These are phyloP conservation scores for Petrocephalus zakoni DNA, from an alignment of 2,113 vertebrate species.

Conservation along the genomic window DNA sequence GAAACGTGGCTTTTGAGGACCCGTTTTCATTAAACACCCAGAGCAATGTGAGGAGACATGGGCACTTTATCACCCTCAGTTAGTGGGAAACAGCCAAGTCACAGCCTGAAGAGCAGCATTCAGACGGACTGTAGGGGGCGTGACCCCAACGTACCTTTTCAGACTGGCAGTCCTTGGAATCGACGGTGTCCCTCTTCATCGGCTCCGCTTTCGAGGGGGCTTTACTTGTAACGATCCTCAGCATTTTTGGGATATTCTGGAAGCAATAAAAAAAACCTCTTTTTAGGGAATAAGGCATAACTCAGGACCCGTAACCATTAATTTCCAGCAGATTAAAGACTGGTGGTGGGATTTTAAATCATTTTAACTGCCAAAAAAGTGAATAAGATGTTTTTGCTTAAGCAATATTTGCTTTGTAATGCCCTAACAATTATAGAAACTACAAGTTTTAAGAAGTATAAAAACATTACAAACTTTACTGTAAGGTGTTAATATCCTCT, in stretches of 20 bases:
- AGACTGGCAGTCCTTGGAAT: conserved; percentile 57
- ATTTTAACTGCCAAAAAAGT: neutral
- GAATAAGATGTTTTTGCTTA: neutral
- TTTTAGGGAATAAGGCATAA: neutral
- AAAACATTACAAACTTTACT: neutral
- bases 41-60: neutral
- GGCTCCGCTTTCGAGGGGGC: conserved; percentile 45
- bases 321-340: neutral
- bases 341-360: neutral
- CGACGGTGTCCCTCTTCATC: conserved; percentile 54
- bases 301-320: conserved; percentile 10
- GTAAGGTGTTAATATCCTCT: neutral
- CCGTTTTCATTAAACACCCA: neutral
- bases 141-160: conserved; percentile 52
- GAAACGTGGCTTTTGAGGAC: neutral
- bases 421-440: neutral
- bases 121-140: neutral
- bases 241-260: conserved; percentile 66
- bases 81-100: neutral
- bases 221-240: conserved; percentile 61
- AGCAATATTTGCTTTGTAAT: neutral
- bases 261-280: conserved; percentile 17
- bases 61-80: neutral
- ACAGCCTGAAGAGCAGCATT: neutral
- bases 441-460: neutral